Evolutionary conservation across 2,888 invertebrate species (phyloP).

Genomic region (Xanthorhoe spadicearia): DNA sequence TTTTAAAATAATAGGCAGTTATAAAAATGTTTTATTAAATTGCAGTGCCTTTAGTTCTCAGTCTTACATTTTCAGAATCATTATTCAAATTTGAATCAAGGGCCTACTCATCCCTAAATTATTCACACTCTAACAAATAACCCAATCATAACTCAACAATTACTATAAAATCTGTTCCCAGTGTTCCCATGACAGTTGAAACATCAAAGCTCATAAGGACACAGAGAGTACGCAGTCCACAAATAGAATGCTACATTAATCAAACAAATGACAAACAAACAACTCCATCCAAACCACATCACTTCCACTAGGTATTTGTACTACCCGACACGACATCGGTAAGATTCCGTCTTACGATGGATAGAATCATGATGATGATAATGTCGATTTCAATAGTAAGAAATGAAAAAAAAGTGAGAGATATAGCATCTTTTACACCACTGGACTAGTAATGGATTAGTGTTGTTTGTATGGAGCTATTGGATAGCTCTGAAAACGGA

Average conservation of each 20-base stretch:
- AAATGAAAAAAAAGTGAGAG: too few species aligned
- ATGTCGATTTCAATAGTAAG: too few species aligned
- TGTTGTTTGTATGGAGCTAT: too few species aligned
- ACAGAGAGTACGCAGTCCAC: conserved; percentile 26
- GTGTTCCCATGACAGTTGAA: conserved; percentile 37
- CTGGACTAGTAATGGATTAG: too few species aligned
- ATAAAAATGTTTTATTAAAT: not conserved
- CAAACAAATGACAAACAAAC: conserved; percentile 66
- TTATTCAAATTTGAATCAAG: not conserved
- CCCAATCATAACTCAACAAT: conserved; percentile 9
- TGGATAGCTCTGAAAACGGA: too few species aligned
- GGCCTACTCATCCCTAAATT: not conserved
- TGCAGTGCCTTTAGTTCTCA: not conserved
- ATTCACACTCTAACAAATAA: conserved; percentile 6
- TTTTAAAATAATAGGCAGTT: too few species aligned
- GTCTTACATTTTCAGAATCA: not conserved
- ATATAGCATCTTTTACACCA: too few species aligned
- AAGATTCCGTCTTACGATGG: not conserved
- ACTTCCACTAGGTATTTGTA: conserved; percentile 28
- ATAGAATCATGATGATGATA: too few species aligned
- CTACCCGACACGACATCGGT: not conserved
- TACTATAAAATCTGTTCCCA: conserved; percentile 32
- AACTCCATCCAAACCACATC: conserved; percentile 59
- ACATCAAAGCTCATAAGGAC: conserved; percentile 43
- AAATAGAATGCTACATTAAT: conserved; percentile 57